Evolutionary conservation across 2,888 invertebrate genomes (phyloP).

Genomic region (Drosophila subsilvestris): DNA sequence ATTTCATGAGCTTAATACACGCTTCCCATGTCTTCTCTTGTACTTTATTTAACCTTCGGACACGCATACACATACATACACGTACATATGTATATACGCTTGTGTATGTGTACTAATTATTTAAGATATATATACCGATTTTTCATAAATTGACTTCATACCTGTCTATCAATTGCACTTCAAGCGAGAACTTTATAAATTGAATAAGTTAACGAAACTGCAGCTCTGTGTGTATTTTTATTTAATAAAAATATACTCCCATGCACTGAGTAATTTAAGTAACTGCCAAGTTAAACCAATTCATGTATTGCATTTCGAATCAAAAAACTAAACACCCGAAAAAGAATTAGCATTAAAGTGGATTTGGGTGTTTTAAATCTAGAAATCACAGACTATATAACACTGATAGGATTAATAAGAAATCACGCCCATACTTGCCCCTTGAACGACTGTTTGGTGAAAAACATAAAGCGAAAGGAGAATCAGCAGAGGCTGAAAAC

Average conservation of each 20-base stretch:
- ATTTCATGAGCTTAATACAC: not conserved
- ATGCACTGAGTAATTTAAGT: constrained; percentile 1
- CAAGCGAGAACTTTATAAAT: not conserved
- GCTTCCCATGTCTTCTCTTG: not conserved
- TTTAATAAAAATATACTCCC: too few relatives aligned
- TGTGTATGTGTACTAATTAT: too few relatives aligned
- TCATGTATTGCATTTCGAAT: constrained; percentile 38
- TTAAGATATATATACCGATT: too few relatives aligned
- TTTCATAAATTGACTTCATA: too few relatives aligned
- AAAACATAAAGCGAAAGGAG: not conserved
- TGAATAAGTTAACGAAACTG: too few relatives aligned
- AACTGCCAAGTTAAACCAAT: constrained; percentile 53
- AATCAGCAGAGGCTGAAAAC: not conserved
- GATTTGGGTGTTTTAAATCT: too few relatives aligned
- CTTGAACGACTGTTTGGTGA: constrained; percentile 18
- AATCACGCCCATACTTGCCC: constrained; percentile 29
- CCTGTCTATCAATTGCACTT: too few relatives aligned
- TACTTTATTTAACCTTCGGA: not conserved
- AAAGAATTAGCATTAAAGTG: not conserved
- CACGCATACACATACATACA: constrained; percentile 1
- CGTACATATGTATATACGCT: too few relatives aligned
- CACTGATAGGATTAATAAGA: not conserved
- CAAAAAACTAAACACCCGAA: not conserved
- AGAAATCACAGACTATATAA: too few relatives aligned
- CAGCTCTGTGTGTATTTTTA: too few relatives aligned